Conservation (phyloP, 2,888 invertebrate genomes). For the Julus scandinavius region DNA sequence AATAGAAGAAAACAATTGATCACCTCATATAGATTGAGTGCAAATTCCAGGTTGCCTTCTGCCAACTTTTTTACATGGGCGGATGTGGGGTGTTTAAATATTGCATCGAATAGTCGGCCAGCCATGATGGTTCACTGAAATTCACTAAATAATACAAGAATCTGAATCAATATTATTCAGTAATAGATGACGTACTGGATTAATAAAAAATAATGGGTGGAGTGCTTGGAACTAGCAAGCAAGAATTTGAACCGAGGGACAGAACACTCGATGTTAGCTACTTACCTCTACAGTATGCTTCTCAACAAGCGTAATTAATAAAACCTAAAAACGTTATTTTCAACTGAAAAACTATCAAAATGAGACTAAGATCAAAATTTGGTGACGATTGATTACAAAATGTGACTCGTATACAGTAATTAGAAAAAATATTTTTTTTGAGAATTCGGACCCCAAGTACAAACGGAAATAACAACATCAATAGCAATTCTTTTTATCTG, state of each 20-base stretch:
- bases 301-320: too few relatives aligned
- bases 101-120: constrained; percentile 33
- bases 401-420: too few relatives aligned
- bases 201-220: neutral
- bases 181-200: neutral
- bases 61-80: constrained; percentile 49
- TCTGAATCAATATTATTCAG: neutral
- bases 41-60: constrained; percentile 52
- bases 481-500: too few relatives aligned
- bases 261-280: neutral
- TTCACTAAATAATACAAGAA: neutral
- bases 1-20: neutral
- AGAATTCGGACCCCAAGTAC: too few relatives aligned
- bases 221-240: neutral
- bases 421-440: too few relatives aligned
- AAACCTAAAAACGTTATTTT: too few relatives aligned
- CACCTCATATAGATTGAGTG: constrained; percentile 49
- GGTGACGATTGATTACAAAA: too few relatives aligned
- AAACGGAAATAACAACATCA: too few relatives aligned
- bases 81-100: constrained; percentile 6
- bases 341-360: too few relatives aligned
- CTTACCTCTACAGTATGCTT: too few relatives aligned
- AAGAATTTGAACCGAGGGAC: neutral
- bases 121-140: constrained; percentile 6
- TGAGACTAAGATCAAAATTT: too few relatives aligned